Percentiles rank a stretch among this genome's conserved stretches.
These are phyloP conservation scores for Xanthia icteritia DNA, from an alignment of 2,888 invertebrate species.

Conservation along the genomic window DNA sequence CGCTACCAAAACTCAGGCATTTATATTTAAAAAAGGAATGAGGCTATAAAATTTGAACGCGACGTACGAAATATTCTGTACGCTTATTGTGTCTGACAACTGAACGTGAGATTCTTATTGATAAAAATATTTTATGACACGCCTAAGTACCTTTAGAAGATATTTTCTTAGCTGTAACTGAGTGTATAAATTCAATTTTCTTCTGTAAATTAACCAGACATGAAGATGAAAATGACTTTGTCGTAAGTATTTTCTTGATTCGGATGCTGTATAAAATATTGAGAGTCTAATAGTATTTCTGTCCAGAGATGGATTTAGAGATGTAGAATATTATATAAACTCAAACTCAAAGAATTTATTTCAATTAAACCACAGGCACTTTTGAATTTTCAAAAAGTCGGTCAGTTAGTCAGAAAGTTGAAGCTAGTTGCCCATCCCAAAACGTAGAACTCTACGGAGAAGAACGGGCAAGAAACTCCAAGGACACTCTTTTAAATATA, in stretches of 20 bases:
- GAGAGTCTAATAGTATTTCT: neutral
- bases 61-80: constrained; percentile 28
- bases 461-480: too few relatives aligned
- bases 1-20: constrained; percentile 33
- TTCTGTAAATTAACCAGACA: constrained; percentile 17
- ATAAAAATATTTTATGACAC: constrained; percentile 43
- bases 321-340: neutral
- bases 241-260: constrained; percentile 16
- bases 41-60: constrained; percentile 43
- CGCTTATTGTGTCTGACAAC: constrained; percentile 54
- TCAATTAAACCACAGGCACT: too few relatives aligned
- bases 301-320: constrained; percentile 1
- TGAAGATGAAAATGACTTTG: constrained; percentile 24
- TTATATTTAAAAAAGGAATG: constrained; percentile 51
- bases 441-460: too few relatives aligned
- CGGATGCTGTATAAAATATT: constrained; percentile 10
- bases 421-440: too few relatives aligned
- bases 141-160: constrained; percentile 19
- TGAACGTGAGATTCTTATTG: constrained; percentile 26
- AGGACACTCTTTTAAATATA: too few relatives aligned
- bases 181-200: constrained; percentile 47
- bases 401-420: too few relatives aligned
- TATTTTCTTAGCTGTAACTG: constrained; percentile 26
- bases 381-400: too few relatives aligned
- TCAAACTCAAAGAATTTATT: too few relatives aligned